These are phyloP conservation scores for Pogonomyrmex californicus DNA, from an alignment of 1,140 invertebrate genomes.

Conservation along the genomic window DNA sequence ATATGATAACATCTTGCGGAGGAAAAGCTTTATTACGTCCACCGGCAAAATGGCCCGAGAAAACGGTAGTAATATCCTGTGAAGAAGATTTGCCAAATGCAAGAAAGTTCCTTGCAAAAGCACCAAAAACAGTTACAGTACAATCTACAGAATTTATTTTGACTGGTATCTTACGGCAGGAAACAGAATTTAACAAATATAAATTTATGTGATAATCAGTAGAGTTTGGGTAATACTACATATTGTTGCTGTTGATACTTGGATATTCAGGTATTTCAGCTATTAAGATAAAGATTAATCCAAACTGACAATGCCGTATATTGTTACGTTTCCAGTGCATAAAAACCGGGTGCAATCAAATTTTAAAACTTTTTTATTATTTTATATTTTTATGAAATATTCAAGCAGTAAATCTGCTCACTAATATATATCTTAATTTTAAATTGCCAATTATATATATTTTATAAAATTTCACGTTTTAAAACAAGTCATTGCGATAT, in stretches of 20 bases:
- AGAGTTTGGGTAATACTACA: not conserved
- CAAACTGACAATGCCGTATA: not conserved
- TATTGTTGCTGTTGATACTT: not conserved
- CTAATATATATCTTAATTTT: not conserved
- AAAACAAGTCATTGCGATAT: not conserved
- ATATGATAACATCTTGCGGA: slow-evolving; percentile 83
- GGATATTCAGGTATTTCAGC: not conserved
- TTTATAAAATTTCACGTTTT: not conserved
- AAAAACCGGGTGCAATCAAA: not conserved
- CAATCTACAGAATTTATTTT: slow-evolving; percentile 86
- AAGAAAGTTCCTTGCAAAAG: slow-evolving; percentile 79
- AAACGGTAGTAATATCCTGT: slow-evolving; percentile 82
- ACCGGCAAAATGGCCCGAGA: slow-evolving; percentile 81
- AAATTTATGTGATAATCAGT: slow-evolving; percentile 50
- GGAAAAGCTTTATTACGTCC: slow-evolving; percentile 79
- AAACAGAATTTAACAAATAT: slow-evolving; percentile 80
- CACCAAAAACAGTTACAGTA: slow-evolving; percentile 80
- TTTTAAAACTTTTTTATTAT: not conserved
- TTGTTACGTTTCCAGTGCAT: not conserved
- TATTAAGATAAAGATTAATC: not conserved
- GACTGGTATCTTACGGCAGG: slow-evolving; percentile 85
- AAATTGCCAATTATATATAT: not conserved
- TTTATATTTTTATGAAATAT: not conserved
- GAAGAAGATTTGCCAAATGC: slow-evolving; percentile 81
- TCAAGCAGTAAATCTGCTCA: not conserved